phyloP scores from a whole-genome alignment of 2,113 vertebrate genomes.

The Struthio camelus region DNA sequence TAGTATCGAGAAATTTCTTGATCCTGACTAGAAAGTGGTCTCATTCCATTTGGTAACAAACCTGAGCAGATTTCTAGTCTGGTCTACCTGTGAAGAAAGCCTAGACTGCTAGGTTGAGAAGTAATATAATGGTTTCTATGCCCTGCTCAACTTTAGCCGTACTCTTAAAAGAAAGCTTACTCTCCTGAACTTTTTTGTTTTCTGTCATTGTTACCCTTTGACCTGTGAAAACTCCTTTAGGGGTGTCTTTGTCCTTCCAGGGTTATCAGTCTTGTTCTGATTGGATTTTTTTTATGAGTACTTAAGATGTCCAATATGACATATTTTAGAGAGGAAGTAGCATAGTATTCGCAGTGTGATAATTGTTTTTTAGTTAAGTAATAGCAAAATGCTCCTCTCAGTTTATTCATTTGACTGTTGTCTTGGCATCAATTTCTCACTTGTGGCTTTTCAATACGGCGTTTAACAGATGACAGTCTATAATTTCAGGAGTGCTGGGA shows the following conservation, averaged over 20 bases:
- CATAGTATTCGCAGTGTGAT: neutral
- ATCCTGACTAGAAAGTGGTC: neutral
- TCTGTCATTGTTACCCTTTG: neutral
- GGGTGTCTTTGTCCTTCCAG: neutral
- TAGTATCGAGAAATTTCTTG: neutral
- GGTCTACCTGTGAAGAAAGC: neutral
- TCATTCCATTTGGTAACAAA: neutral
- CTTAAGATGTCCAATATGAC: neutral
- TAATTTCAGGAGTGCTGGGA: neutral
- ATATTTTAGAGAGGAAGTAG: neutral
- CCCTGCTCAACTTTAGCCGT: neutral
- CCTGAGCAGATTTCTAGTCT: neutral
- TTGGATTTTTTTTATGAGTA: neutral
- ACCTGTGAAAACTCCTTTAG: neutral
- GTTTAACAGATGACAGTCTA: neutral
- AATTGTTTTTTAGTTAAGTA: neutral
- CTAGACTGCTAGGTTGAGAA: neutral
- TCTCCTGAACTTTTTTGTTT: neutral
- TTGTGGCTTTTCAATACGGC: neutral
- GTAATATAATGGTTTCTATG: neutral
- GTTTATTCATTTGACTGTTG: neutral
- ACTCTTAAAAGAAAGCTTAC: neutral
- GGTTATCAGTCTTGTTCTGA: neutral
- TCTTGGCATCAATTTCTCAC: neutral
- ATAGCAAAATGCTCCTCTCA: neutral